Evolutionary conservation across 2,797 vertebrate genomes (phyloP).

Genomic region (Ptychobarbus kaznakovi): DNA sequence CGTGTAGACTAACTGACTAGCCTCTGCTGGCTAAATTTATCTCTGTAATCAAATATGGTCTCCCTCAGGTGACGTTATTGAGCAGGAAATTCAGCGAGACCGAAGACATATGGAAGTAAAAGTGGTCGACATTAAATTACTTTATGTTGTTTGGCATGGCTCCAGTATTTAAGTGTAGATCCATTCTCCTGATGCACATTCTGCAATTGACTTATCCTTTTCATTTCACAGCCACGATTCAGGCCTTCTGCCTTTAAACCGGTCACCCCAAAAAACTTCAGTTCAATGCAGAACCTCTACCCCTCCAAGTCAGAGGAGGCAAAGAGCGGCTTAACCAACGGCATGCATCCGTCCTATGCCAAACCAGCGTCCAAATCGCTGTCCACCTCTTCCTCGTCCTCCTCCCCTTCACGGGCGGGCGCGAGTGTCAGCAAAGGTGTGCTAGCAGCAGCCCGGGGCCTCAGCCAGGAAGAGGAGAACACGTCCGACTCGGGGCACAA

Average conservation of each 20-base stretch:
- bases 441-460: conserved; percentile 75
- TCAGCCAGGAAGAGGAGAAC: conserved; percentile 86
- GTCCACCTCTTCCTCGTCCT: conserved; percentile 87
- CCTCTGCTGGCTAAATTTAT: conserved; percentile 63
- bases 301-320: conserved; percentile 87
- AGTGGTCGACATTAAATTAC: conserved; percentile 59
- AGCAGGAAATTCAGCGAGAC: conserved; percentile 46
- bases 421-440: conserved; percentile 66
- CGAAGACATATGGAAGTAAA: conserved; percentile 42
- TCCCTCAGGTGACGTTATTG: conserved; percentile 62
- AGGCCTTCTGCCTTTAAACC: conserved; percentile 94
- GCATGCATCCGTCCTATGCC: conserved; percentile 72
- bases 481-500: conserved; percentile 89
- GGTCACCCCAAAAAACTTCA: conserved; percentile 87
- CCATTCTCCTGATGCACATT: conserved; percentile 12
- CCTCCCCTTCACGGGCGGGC: conserved; percentile 74
- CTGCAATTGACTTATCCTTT: conserved; percentile 1
- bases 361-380: conserved; percentile 76
- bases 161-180: conserved; percentile 15
- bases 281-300: conserved; percentile 94
- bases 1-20: conserved; percentile 55
- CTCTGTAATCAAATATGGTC: conserved; percentile 63
- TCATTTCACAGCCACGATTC: conserved; percentile 82
- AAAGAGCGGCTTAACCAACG: conserved; percentile 84
- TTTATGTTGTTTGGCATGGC: conserved; percentile 44